These are phyloP conservation scores for Orthochromis malagaraziensis DNA, from an alignment of 2,113 vertebrate genomes.

Conservation along the genomic window DNA sequence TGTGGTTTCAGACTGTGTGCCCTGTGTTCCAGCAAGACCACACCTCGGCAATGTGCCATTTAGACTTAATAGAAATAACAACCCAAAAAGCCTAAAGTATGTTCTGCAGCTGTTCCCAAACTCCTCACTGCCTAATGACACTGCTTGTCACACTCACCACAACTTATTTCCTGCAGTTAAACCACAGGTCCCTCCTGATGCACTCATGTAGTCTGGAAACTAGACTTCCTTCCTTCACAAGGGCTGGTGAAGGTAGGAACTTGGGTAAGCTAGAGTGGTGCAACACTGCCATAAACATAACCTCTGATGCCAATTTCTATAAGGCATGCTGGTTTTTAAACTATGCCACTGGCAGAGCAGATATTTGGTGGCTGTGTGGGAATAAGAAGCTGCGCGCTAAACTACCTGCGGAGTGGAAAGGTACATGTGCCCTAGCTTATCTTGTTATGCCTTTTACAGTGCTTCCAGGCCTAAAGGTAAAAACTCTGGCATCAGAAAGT, in stretches of 20 bases:
- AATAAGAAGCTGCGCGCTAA: background rate
- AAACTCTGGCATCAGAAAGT: background rate
- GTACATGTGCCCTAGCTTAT: background rate
- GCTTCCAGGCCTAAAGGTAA: background rate
- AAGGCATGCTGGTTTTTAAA: background rate
- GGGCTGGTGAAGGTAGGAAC: background rate
- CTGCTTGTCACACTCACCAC: background rate
- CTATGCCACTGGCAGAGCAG: background rate
- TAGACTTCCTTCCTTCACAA: background rate
- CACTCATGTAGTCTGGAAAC: background rate
- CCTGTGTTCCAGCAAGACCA: background rate
- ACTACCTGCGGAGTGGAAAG: background rate
- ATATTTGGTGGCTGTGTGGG: background rate
- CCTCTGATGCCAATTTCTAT: background rate
- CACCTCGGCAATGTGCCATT: background rate
- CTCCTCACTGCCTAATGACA: background rate
- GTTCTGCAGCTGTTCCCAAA: background rate
- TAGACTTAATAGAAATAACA: background rate
- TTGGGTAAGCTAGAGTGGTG: background rate
- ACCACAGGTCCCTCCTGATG: background rate
- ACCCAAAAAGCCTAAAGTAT: background rate
- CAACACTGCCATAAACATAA: background rate
- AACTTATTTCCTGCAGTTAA: background rate
- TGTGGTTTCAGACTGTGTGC: background rate
- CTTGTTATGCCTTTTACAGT: background rate